phyloP scores from a whole-genome alignment of 2,888 invertebrate genomes.

The Pollenia amentaria region DNA sequence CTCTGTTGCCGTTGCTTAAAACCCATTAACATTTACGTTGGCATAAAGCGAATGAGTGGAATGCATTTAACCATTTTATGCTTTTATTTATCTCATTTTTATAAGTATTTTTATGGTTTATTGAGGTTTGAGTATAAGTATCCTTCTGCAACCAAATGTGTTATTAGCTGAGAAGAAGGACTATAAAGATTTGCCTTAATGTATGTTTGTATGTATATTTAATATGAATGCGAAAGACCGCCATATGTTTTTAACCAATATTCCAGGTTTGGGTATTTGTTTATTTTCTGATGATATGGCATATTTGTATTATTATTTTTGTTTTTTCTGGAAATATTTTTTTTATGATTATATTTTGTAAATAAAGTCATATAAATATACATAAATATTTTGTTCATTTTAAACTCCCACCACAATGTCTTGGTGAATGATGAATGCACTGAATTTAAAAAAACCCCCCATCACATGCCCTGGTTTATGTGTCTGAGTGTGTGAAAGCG shows the following conservation, averaged over 20 bases:
- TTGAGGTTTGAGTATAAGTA: conserved; percentile 42
- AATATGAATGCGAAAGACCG: neutral
- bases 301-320: conserved; percentile 39
- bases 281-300: conserved; percentile 57
- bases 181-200: conserved; percentile 48
- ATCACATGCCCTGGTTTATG: too few relatives aligned
- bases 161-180: conserved; percentile 50
- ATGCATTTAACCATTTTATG: conserved; percentile 70
- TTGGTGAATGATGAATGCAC: conserved; percentile 55
- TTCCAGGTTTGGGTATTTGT: conserved; percentile 44
- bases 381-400: conserved; percentile 12
- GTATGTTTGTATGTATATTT: neutral
- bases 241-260: conserved; percentile 35
- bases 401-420: conserved; percentile 26
- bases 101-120: conserved; percentile 63
- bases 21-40: conserved; percentile 43
- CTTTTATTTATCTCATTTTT: conserved; percentile 54
- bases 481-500: neutral
- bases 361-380: conserved; percentile 67
- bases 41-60: conserved; percentile 44
- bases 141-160: conserved; percentile 14
- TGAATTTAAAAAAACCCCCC: conserved; percentile 30
- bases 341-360: conserved; percentile 66
- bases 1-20: neutral
- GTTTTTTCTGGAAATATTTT: conserved; percentile 33